Base-by-base conservation (phyloP, 2,797 vertebrate species). In the Lacerta agilis region DNA sequence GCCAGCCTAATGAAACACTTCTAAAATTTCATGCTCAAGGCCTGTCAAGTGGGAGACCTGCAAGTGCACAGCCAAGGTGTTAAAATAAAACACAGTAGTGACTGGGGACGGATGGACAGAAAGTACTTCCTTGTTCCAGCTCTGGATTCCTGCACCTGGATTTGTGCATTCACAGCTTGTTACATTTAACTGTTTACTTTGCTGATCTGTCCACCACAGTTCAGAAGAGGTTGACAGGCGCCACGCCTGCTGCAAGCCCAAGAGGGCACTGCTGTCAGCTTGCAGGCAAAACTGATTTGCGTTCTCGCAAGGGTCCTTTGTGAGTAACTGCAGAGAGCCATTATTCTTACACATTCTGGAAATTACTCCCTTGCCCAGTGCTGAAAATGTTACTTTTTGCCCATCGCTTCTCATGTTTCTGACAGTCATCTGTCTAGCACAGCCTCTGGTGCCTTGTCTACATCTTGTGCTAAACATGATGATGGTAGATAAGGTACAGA, bases 161-260 rank as follows among this genome's bases (percentile, higher is more conserved):
- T 8, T 38, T n/a, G 15, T 25, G 58, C 8, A 17, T 25, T 33
- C 27, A 8, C 8, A 20, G 17, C 23, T 29, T 8, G 61, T 38
- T 27, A 43, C 2, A 84, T 3, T 55, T 58, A 55, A 13, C 2
- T 8, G n/a, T 73, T 27, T 27, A n/a, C 9, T 36, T 8, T 83
- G n/a, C 3, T 64, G 41, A 73, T 36, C 20, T 0, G 1, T 10
- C 15, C 76, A 1, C 0, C 45, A 72, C 87, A 77, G 67, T 1
- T 86, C 89, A 83, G 0, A 5, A 13, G 73, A 91, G 80, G 8
- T 89, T 86, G 83, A n/a, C 27, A 23, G 79, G 20, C 4, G 8
- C 38, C 5, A 3, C 11, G 61, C n/a, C 23, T 41, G 0, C 0
- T 2, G 41, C 86, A 4, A 55, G 88, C 0, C 89, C 89, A 83